Percentiles rank a stretch among this genome's conserved stretches.
Conservation (phyloP, 2,888 invertebrate genomes). For the Ephialtes manifestator region DNA sequence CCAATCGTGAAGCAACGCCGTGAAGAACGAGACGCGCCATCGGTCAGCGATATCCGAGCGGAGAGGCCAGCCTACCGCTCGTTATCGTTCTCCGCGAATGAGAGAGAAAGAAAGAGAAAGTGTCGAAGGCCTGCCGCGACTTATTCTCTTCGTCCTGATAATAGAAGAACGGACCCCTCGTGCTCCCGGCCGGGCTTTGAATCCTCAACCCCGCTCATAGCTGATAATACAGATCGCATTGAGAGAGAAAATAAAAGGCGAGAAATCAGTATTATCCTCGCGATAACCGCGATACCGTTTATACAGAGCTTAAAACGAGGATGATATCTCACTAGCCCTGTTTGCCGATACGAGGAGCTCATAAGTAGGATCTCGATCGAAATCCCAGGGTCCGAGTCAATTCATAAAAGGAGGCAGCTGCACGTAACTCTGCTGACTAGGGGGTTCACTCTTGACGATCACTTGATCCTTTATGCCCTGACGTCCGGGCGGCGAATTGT, state of each 20-base stretch:
- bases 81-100: slow-evolving; percentile 21
- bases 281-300: not conserved
- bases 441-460: slow-evolving; percentile 88
- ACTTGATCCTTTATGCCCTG: slow-evolving; percentile 86
- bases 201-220: not conserved
- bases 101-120: slow-evolving; percentile 1
- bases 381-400: slow-evolving; percentile 86
- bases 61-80: slow-evolving; percentile 29
- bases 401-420: slow-evolving; percentile 93
- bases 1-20: slow-evolving; percentile 77
- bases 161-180: slow-evolving; percentile 6
- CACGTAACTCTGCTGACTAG: slow-evolving; percentile 89
- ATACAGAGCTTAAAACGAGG: not conserved
- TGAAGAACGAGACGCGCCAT: slow-evolving; percentile 28
- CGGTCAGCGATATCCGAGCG: slow-evolving; percentile 45
- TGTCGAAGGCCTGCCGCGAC: slow-evolving; percentile 1
- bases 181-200: slow-evolving; percentile 38
- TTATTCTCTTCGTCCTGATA: slow-evolving; percentile 15
- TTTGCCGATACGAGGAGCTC: not conserved
- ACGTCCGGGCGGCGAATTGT: slow-evolving; percentile 78
- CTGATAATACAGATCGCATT: not conserved
- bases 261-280: not conserved
- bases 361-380: slow-evolving; percentile 71
- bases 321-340: slow-evolving; percentile 11
- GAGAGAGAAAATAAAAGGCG: not conserved